These are phyloP conservation scores for Desoria tigrina DNA, from an alignment of 2,888 invertebrate species.

Conservation along the genomic window DNA sequence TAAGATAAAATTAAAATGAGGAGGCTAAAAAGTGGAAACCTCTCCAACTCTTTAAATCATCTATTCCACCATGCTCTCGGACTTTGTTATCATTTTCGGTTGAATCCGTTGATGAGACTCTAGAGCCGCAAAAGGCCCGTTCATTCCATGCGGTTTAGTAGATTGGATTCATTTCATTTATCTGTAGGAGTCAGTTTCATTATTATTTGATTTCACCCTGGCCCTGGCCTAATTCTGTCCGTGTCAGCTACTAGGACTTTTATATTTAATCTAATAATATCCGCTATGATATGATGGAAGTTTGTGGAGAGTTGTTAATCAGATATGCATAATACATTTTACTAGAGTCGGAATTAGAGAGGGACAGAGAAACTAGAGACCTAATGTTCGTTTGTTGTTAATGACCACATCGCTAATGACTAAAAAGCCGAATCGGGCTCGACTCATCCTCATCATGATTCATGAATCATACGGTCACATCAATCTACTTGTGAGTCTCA, in stretches of 20 bases:
- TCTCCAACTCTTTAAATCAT: too few relatives aligned
- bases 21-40: background rate
- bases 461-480: conserved; percentile 23
- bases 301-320: too few relatives aligned
- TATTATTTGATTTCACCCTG: conserved; percentile 8
- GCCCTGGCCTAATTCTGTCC: conserved; percentile 8
- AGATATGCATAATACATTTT: too few relatives aligned
- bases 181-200: conserved; percentile 3
- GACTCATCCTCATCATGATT: conserved; percentile 11
- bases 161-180: conserved; percentile 6
- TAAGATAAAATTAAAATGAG: conserved; percentile 5
- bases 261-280: too few relatives aligned
- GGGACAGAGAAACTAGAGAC: too few relatives aligned
- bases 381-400: conserved; percentile 21
- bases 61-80: too few relatives aligned
- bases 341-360: too few relatives aligned
- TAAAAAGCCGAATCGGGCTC: conserved; percentile 25
- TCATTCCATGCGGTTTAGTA: too few relatives aligned
- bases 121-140: too few relatives aligned
- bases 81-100: too few relatives aligned
- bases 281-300: too few relatives aligned
- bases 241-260: background rate
- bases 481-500: background rate
- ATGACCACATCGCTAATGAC: conserved; percentile 31
- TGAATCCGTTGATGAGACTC: too few relatives aligned